A percentile compares a stretch with the other conserved stretches of the same genome.
Evolutionary conservation across 2,797 vertebrate species (phyloP).

Genomic region (Menidia menidia): DNA sequence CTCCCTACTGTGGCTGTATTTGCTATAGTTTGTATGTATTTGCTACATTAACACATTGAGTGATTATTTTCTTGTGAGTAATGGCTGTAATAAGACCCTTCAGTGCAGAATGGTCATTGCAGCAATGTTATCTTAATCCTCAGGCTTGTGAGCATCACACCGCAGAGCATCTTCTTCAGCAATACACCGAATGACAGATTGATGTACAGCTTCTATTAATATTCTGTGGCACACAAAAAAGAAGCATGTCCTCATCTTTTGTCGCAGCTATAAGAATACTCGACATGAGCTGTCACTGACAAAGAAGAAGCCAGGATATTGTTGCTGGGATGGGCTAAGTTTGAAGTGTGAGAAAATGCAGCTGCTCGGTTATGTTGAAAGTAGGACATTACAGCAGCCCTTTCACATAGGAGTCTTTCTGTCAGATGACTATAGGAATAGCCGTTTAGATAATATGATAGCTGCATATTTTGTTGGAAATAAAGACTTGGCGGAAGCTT

Average conservation of each 20-base stretch:
- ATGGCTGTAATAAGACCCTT: not conserved
- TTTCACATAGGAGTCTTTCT: not conserved
- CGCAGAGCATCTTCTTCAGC: constrained; percentile 32
- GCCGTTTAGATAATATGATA: not conserved
- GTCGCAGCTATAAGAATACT: constrained; percentile 32
- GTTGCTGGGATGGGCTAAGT: constrained; percentile 1
- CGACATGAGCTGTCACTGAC: constrained; percentile 31
- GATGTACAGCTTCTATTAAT: constrained; percentile 32
- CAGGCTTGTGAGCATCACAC: constrained; percentile 37
- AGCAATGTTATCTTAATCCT: constrained; percentile 28
- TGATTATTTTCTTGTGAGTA: not conserved
- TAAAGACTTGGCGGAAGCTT: constrained; percentile 10
- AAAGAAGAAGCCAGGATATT: constrained; percentile 20
- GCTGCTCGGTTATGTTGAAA: constrained; percentile 19
- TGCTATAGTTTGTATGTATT: not conserved
- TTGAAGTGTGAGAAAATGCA: constrained; percentile 14
- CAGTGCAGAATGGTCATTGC: constrained; percentile 8
- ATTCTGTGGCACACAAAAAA: constrained; percentile 14
- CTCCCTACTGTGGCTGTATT: not conserved
- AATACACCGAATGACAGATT: constrained; percentile 34
- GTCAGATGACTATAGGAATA: not conserved
- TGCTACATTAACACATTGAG: not conserved
- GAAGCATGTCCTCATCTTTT: too few species aligned
- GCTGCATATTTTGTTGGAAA: not conserved
- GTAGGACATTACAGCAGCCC: constrained; percentile 10